Percentiles rank a stretch among this genome's conserved stretches.
These are phyloP conservation scores for Oconnorella tubifera DNA, from an alignment of 2,888 invertebrate genomes.

Conservation along the genomic window DNA sequence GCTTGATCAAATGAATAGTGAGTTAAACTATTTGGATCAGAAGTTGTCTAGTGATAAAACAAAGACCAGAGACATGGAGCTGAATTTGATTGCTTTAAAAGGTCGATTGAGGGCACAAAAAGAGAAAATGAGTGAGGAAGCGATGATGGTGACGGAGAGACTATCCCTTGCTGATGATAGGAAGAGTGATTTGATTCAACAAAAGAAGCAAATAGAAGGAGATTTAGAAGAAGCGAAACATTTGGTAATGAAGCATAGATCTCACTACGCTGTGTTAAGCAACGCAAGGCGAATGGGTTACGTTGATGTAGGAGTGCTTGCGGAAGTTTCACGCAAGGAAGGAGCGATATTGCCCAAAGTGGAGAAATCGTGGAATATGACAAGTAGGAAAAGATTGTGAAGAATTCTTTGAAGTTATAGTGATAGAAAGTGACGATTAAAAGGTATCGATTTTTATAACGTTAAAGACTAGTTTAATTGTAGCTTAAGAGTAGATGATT, in stretches of 20 bases:
- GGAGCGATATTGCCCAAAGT: too few species aligned
- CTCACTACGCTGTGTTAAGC: neutral
- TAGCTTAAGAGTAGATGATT: too few species aligned
- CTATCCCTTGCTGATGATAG: neutral
- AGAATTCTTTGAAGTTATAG: too few species aligned
- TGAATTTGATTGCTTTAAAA: neutral
- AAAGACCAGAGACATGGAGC: neutral
- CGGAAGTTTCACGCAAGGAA: neutral
- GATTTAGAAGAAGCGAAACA: neutral
- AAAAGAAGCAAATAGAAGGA: neutral
- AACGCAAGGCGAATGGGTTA: constrained; percentile 1
- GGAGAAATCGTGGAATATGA: too few species aligned
- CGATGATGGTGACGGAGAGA: neutral
- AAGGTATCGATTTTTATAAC: too few species aligned
- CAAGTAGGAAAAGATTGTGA: too few species aligned
- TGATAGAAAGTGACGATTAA: too few species aligned
- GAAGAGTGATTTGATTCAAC: neutral
- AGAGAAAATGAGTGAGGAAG: neutral
- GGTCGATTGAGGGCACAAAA: neutral
- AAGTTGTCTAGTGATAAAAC: neutral
- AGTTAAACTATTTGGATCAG: neutral
- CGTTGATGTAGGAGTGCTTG: neutral
- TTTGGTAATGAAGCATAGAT: neutral
- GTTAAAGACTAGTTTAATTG: too few species aligned
- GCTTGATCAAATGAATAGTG: neutral